These are phyloP conservation scores for Heliconius aoede DNA, from an alignment of 2,888 invertebrate species.

Conservation along the genomic window DNA sequence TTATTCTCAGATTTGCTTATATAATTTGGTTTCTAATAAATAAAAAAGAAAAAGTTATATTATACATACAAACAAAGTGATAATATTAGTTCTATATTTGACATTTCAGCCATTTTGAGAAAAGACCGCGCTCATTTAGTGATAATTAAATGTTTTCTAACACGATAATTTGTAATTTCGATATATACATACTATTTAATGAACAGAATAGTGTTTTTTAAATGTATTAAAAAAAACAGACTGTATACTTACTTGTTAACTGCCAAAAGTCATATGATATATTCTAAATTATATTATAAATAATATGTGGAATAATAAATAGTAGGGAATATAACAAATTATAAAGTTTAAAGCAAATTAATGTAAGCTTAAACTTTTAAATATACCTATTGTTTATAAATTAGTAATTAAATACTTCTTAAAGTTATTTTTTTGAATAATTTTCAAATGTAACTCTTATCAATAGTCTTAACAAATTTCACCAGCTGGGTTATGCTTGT, in stretches of 20 bases:
- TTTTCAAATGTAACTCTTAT: background rate
- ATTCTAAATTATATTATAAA: conserved; percentile 3
- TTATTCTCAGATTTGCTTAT: too few relatives aligned
- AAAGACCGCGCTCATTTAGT: too few relatives aligned
- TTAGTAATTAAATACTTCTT: background rate
- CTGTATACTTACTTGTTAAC: background rate
- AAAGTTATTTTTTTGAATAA: background rate
- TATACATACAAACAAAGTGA: too few relatives aligned
- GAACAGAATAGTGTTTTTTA: background rate
- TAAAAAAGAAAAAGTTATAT: background rate
- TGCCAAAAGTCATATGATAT: conserved; percentile 20
- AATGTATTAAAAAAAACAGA: background rate
- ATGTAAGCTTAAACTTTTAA: background rate
- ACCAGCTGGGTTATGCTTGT: background rate
- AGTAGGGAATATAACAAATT: background rate
- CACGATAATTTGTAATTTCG: background rate
- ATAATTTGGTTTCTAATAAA: too few relatives aligned
- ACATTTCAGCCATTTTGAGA: background rate
- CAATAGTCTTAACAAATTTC: background rate
- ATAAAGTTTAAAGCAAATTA: background rate
- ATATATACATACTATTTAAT: background rate
- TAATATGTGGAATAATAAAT: background rate
- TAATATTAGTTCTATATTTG: background rate
- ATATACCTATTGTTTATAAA: conserved; percentile 8
- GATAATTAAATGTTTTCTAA: background rate